These are phyloP conservation scores for Leptodirus hochenwartii DNA, from an alignment of 2,888 invertebrate genomes.

Conservation along the genomic window DNA sequence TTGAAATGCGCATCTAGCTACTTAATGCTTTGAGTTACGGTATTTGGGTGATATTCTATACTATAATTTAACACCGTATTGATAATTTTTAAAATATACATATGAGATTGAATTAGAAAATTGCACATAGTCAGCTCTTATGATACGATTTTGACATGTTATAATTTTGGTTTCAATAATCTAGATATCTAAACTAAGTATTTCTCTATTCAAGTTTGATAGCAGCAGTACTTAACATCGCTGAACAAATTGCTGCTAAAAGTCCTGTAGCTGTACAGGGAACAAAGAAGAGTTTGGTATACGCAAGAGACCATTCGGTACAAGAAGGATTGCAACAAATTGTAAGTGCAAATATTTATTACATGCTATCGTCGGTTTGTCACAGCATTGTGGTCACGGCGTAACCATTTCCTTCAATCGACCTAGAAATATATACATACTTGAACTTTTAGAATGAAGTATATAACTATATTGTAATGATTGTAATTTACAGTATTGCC, in stretches of 20 bases:
- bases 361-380: no score
- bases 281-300: slow-evolving; percentile 68
- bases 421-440: slow-evolving; percentile 19
- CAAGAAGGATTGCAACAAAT: slow-evolving; percentile 80
- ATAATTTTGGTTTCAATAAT: no score
- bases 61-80: no score
- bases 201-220: slow-evolving; percentile 36
- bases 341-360: slow-evolving; percentile 46
- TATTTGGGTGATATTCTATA: no score
- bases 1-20: no score
- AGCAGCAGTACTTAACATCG: slow-evolving; percentile 52
- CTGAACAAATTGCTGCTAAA: slow-evolving; percentile 63
- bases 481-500: no score
- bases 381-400: no score
- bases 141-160: not conserved
- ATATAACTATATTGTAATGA: no score
- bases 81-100: no score
- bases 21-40: no score
- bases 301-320: slow-evolving; percentile 73
- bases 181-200: slow-evolving; percentile 6
- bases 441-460: no score
- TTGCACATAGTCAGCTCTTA: not conserved
- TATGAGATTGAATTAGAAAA: no score
- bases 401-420: slow-evolving; percentile 16
- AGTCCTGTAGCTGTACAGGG: slow-evolving; percentile 92